A percentile compares a stretch with the other conserved stretches of the same genome.
phyloP scores from a whole-genome alignment of 1,140 invertebrate genomes.

The Periplaneta americana region DNA sequence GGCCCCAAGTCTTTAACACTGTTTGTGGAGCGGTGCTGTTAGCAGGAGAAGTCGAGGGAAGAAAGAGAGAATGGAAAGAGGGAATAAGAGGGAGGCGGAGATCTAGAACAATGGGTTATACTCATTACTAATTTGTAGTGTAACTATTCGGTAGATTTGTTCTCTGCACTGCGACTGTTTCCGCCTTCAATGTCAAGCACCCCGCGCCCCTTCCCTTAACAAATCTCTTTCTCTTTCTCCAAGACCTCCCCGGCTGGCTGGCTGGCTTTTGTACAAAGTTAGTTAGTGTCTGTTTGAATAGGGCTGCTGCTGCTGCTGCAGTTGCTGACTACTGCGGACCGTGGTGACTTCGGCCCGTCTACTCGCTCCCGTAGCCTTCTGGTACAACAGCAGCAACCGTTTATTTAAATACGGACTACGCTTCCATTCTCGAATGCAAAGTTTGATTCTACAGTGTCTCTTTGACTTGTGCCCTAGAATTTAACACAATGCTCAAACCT shows the following conservation, averaged over 20 bases:
- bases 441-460: background rate
- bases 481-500: background rate
- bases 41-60: too few relatives aligned
- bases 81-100: background rate
- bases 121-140: background rate
- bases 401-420: background rate
- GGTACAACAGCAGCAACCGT: background rate
- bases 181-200: background rate
- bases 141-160: background rate
- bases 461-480: background rate
- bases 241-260: background rate
- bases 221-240: background rate
- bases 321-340: background rate
- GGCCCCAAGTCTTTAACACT: background rate
- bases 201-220: background rate
- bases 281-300: background rate
- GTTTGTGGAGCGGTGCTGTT: background rate
- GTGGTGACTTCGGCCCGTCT: background rate
- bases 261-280: background rate
- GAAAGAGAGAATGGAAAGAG: too few relatives aligned
- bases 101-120: background rate
- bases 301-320: background rate
- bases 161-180: background rate
- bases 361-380: background rate
- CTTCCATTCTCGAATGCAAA: background rate